These are phyloP conservation scores for Athripsodes cinereus DNA, from an alignment of 2,888 invertebrate genomes.

Conservation along the genomic window DNA sequence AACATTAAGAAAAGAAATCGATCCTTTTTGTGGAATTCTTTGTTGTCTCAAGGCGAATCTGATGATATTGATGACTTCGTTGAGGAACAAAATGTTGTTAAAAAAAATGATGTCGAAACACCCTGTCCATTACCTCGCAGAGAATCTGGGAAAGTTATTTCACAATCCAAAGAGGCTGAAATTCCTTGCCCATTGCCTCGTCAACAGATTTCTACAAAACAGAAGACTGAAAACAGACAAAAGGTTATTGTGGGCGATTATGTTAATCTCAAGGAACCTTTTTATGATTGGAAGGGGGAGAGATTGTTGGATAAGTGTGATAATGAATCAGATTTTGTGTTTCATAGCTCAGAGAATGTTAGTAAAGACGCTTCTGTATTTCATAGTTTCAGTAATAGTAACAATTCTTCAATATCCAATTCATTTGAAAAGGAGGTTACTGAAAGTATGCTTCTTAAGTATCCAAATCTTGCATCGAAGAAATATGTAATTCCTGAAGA, in stretches of 20 bases:
- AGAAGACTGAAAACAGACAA: background rate
- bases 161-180: background rate
- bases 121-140: background rate
- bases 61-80: constrained; percentile 20
- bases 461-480: constrained; percentile 32
- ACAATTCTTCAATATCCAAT: constrained; percentile 16
- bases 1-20: constrained; percentile 11
- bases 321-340: constrained; percentile 15
- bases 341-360: constrained; percentile 16
- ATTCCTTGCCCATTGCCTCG: background rate
- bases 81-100: background rate
- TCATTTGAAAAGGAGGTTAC: constrained; percentile 30
- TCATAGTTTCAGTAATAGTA: background rate
- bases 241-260: background rate
- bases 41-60: constrained; percentile 18
- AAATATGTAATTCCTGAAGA: constrained; percentile 32
- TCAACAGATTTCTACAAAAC: background rate
- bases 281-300: background rate
- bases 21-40: constrained; percentile 18
- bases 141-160: background rate
- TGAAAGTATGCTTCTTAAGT: constrained; percentile 36
- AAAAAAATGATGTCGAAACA: background rate
- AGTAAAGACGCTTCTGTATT: constrained; percentile 21
- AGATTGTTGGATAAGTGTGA: constrained; percentile 2
- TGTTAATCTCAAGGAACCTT: background rate